Conservation (phyloP, 2,888 invertebrate species). For the Lasius fuliginosus region DNA sequence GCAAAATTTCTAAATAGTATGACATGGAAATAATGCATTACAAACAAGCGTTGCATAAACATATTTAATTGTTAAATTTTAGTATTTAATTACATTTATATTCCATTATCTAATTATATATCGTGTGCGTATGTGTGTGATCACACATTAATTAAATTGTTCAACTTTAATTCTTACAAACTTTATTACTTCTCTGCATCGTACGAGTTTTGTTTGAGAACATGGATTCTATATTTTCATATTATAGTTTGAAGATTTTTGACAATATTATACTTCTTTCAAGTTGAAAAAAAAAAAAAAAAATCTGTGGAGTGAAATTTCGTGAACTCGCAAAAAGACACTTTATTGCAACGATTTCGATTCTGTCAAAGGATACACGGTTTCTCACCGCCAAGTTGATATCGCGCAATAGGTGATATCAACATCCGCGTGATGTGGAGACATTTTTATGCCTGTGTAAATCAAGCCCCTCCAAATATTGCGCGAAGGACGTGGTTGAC, state of each 20-base stretch:
- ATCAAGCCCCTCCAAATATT: constrained; percentile 83
- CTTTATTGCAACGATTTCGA: neutral
- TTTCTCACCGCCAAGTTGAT: constrained; percentile 21
- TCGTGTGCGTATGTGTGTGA: neutral
- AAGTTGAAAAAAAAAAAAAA: neutral
- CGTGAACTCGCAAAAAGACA: neutral
- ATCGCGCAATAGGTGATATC: constrained; percentile 61
- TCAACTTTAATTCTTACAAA: constrained; percentile 2
- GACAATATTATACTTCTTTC: neutral
- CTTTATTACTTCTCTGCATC: neutral
- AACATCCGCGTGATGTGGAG: constrained; percentile 38
- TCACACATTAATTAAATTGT: constrained; percentile 12
- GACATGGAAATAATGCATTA: constrained; percentile 38
- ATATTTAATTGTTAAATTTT: constrained; percentile 36
- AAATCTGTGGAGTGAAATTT: neutral
- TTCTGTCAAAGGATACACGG: constrained; percentile 23
- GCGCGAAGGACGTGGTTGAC: constrained; percentile 74
- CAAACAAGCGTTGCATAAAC: constrained; percentile 33
- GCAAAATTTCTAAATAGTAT: constrained; percentile 41
- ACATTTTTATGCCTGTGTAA: constrained; percentile 84
- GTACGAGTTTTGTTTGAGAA: neutral
- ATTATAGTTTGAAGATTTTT: neutral
- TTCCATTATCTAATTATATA: constrained; percentile 26
- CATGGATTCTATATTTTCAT: neutral
- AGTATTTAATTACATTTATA: constrained; percentile 41